phyloP scores from a whole-genome alignment of 2,888 invertebrate genomes.

The Synergus umbraculus region DNA sequence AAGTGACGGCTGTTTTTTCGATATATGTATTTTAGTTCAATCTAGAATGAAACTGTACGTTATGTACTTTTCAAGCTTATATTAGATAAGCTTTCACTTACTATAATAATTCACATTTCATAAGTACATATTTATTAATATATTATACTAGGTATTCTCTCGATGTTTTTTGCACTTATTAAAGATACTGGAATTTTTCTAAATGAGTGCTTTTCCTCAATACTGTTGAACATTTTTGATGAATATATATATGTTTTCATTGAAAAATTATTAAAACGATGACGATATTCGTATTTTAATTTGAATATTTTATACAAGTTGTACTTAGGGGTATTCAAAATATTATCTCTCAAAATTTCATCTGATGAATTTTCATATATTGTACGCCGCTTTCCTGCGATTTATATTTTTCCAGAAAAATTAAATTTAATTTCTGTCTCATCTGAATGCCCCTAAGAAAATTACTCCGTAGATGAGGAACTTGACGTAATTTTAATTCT shows the following conservation, averaged over 20 bases:
- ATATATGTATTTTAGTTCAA: background rate
- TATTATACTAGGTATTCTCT: background rate
- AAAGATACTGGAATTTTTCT: background rate
- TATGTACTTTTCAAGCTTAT: background rate
- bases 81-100: constrained; percentile 5
- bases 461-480: too few species aligned
- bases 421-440: background rate
- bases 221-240: background rate
- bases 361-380: too few species aligned
- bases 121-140: background rate
- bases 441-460: background rate
- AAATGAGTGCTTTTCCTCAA: background rate
- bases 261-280: constrained; percentile 1
- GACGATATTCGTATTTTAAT: background rate
- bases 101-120: background rate
- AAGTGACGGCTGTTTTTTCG: background rate
- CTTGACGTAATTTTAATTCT: too few species aligned
- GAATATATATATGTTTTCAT: background rate
- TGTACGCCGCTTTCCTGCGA: too few species aligned
- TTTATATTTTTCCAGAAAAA: too few species aligned
- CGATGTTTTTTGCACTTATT: background rate
- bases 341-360: too few species aligned
- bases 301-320: background rate
- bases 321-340: too few species aligned
- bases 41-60: background rate